These are phyloP conservation scores for Cyprinodon variegatus DNA, from an alignment of 2,113 vertebrate species.

Conservation along the genomic window DNA sequence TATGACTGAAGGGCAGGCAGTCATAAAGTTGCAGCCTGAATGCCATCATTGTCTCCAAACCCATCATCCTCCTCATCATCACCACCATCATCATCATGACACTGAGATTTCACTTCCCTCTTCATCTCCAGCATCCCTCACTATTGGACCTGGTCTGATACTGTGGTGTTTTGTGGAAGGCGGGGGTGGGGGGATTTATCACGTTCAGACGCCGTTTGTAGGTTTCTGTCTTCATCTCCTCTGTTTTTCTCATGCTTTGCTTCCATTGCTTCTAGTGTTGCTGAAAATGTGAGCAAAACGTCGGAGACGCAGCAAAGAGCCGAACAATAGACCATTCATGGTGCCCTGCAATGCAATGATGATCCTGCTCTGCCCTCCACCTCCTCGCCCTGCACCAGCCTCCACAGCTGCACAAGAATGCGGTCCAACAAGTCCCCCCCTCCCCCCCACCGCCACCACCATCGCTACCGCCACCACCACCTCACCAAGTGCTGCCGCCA, in stretches of 20 bases:
- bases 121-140: conserved; percentile 18
- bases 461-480: conserved; percentile 67
- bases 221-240: neutral
- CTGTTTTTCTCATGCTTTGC: conserved; percentile 22
- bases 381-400: conserved; percentile 71
- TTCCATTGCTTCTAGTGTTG: conserved; percentile 50
- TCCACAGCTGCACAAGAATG: conserved; percentile 86
- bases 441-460: conserved; percentile 45
- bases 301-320: conserved; percentile 71
- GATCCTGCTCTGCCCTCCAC: conserved; percentile 73
- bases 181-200: neutral
- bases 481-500: conserved; percentile 66
- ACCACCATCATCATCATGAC: conserved; percentile 67
- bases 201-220: neutral
- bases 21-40: conserved; percentile 65
- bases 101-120: conserved; percentile 43
- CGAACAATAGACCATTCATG: conserved; percentile 84
- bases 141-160: neutral
- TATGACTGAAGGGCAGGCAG: conserved; percentile 56
- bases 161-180: neutral
- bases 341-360: conserved; percentile 78
- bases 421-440: conserved; percentile 80
- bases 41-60: conserved; percentile 64
- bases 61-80: conserved; percentile 60
- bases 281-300: conserved; percentile 72